Base-by-base conservation (phyloP, 1,140 invertebrate genomes). In the Drosophila truncata region DNA sequence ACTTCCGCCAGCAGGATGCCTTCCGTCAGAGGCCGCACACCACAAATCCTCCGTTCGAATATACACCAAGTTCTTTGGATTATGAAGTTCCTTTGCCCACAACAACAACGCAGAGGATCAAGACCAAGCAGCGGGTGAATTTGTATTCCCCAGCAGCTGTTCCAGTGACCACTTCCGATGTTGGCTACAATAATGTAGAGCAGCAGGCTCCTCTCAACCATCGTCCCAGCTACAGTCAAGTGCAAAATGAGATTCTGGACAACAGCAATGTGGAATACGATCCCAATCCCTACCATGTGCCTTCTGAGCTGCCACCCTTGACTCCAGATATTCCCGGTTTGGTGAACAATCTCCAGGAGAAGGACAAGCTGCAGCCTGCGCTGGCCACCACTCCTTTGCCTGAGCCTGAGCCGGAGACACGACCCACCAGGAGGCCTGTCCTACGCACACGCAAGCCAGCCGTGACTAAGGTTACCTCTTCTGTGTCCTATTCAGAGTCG, bases 321-420 rank as follows among this genome's bases (percentile, higher is more conserved):
- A 94, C 94, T 14, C 93, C 94, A 0, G 93, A 94, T 60, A 88
- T 95, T 33, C 94, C 94, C 11, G 94, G 94, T 2, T 80, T 95
- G 23, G 94, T 95, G 0, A 95, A 95, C 79, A 94, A 95, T 13
- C 88, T 95, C 20, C 91, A 95, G 67, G 95, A 95, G 85, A 92
- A 92, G 64, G 82, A 92, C 16, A 81, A 84, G 37, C 39, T 80
- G 46, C 72, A 79, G 5, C 83, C 74, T 0, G 87, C 80, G 4
- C 65, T 67, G 0, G 85, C 79, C n/a, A 78, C 83, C 18, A 92
- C 76, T 1, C 91, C 84, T 4, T 16, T 77, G 11, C 69, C 42
- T 18, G 79, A 90, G 8, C 72, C 71, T 2, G 92, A 94, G 64
- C 82, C 93, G 2, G 74, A 93, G 9, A 93, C 94, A 23, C 92